Percentiles rank a stretch among this genome's conserved stretches.
Conservation (phyloP, 2,113 vertebrate genomes). For the Sceloporus tristichus region DNA sequence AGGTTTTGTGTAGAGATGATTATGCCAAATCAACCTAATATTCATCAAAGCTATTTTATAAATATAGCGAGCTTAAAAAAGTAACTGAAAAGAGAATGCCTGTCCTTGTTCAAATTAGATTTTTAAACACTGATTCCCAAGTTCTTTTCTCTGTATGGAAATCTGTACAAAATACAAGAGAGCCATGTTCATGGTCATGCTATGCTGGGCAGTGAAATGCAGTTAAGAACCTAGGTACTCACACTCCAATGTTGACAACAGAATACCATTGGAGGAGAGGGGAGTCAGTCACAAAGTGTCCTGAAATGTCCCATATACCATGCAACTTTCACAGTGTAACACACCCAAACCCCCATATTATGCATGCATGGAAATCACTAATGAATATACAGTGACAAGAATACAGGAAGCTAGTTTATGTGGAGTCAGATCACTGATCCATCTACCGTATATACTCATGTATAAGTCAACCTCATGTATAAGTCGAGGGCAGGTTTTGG, state of each 20-base stretch:
- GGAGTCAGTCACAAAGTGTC: too few relatives aligned
- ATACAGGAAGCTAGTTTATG: too few relatives aligned
- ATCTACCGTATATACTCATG: too few relatives aligned
- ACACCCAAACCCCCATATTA: too few relatives aligned
- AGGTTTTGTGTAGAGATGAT: background rate
- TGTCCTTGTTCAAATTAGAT: background rate
- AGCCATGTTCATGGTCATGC: background rate
- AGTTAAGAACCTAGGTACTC: background rate
- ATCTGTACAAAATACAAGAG: background rate
- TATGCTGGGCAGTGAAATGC: background rate
- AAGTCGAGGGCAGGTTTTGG: too few relatives aligned
- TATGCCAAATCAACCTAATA: background rate
- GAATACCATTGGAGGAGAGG: background rate
- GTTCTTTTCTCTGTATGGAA: background rate
- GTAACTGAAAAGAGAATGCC: background rate
- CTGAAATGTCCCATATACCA: too few relatives aligned
- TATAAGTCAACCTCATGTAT: too few relatives aligned
- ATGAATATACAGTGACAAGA: too few relatives aligned
- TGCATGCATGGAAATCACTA: background rate
- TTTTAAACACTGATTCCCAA: background rate
- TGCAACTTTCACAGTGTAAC: background rate
- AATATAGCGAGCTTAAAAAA: background rate
- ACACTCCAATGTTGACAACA: background rate
- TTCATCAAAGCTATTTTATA: background rate
- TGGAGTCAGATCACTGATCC: too few relatives aligned